These are phyloP conservation scores for Phania funesta DNA, from an alignment of 2,888 invertebrate species.

Conservation along the genomic window DNA sequence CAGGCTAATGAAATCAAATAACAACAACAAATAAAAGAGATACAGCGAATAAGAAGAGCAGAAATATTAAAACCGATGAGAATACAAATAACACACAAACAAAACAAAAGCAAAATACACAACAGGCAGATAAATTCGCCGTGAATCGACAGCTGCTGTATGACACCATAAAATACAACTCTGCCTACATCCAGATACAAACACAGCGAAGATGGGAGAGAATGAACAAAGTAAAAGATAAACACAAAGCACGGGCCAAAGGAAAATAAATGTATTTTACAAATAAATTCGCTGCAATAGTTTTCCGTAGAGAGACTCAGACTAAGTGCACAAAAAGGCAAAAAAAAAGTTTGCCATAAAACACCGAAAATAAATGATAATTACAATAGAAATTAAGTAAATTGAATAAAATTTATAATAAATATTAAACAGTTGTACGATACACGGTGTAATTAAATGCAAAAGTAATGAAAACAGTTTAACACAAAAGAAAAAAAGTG, in stretches of 20 bases:
- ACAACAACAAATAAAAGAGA: neutral
- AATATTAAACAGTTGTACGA: neutral
- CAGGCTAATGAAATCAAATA: neutral
- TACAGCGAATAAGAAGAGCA: slow-evolving; percentile 8
- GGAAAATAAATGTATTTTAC: slow-evolving; percentile 55
- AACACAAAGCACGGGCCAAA: slow-evolving; percentile 42
- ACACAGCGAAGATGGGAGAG: slow-evolving; percentile 2
- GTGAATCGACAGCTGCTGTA: slow-evolving; percentile 29
- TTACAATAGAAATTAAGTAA: slow-evolving; percentile 3
- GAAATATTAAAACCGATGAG: slow-evolving; percentile 43
- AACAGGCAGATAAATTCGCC: slow-evolving; percentile 54
- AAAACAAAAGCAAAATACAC: slow-evolving; percentile 32
- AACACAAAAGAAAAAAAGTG: slow-evolving; percentile 17
- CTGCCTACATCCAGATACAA: slow-evolving; percentile 27
- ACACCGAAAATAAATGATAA: slow-evolving; percentile 9
- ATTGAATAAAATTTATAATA: slow-evolving; percentile 15
- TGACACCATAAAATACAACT: slow-evolving; percentile 38
- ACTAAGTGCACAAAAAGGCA: slow-evolving; percentile 32
- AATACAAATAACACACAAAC: slow-evolving; percentile 32
- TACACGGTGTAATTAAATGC: neutral
- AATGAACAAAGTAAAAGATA: slow-evolving; percentile 35
- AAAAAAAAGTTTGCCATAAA: slow-evolving; percentile 35
- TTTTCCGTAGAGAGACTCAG: slow-evolving; percentile 54
- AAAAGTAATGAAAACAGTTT: neutral
- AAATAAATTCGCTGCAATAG: slow-evolving; percentile 67